phyloP scores from a whole-genome alignment of 2,797 vertebrate genomes.

The Siniperca undulata region DNA sequence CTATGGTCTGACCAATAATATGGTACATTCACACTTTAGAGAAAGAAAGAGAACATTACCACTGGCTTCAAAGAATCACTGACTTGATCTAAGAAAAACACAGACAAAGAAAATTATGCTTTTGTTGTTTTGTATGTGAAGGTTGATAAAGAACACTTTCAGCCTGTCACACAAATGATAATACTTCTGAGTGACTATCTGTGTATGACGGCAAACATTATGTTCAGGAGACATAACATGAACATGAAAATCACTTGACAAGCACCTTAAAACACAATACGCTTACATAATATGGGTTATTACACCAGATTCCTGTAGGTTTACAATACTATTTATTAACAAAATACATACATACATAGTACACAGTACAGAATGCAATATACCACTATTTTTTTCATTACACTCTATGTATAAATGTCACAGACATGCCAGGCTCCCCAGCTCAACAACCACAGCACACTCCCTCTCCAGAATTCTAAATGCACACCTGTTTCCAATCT shows the following conservation, averaged over 20 bases:
- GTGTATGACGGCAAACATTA: neutral
- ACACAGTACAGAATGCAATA: neutral
- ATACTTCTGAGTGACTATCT: neutral
- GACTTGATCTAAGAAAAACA: slow-evolving; percentile 26
- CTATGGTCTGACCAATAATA: slow-evolving; percentile 43
- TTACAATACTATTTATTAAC: neutral
- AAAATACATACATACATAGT: neutral
- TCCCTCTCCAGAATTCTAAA: too few species aligned
- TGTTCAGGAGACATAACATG: neutral
- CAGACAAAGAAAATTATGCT: slow-evolving; percentile 43
- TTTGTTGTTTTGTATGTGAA: neutral
- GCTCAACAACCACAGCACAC: too few species aligned
- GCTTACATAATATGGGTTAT: neutral
- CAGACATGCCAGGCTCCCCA: too few species aligned
- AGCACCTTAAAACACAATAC: neutral
- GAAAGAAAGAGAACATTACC: slow-evolving; percentile 29
- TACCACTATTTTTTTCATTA: neutral
- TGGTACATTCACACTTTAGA: slow-evolving; percentile 15
- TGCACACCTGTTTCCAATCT: too few species aligned
- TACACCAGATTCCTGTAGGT: neutral
- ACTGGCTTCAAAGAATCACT: slow-evolving; percentile 31
- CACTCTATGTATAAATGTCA: neutral
- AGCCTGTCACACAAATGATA: neutral
- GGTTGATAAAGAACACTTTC: slow-evolving; percentile 17
- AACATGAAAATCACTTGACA: neutral